Percentiles rank a stretch among this genome's conserved stretches.
phyloP scores from a whole-genome alignment of 2,113 vertebrate species.

The Alectura lathami region DNA sequence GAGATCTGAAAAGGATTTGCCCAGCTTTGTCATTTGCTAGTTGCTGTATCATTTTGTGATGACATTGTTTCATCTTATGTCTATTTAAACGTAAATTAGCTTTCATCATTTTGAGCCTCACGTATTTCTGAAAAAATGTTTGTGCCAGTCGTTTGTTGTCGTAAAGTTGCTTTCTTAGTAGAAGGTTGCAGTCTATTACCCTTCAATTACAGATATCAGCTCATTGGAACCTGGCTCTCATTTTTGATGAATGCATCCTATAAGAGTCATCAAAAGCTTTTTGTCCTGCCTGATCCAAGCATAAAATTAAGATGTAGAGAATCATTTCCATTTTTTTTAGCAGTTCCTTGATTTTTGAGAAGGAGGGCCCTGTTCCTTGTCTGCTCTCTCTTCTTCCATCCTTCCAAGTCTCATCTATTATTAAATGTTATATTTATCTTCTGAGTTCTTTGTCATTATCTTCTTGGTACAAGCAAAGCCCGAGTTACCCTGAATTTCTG shows the following conservation, averaged over 20 bases:
- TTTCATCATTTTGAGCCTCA: not conserved
- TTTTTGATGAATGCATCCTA: not conserved
- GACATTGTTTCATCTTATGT: not conserved
- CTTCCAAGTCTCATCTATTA: not conserved
- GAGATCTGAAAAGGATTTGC: not conserved
- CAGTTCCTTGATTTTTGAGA: not conserved
- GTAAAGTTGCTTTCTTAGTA: not conserved
- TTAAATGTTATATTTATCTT: not conserved
- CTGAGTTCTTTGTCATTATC: not conserved
- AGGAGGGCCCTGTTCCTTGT: not conserved
- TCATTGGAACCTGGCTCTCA: not conserved
- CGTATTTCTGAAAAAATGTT: not conserved
- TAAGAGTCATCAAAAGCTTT: not conserved
- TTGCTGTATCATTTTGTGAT: not conserved
- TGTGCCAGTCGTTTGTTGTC: not conserved
- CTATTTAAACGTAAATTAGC: not conserved
- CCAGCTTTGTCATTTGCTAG: constrained; percentile 12
- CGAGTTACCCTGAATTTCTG: constrained; percentile 7
- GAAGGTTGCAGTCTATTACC: not conserved
- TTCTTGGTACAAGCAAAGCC: not conserved
- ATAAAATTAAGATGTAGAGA: not conserved
- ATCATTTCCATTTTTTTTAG: not conserved
- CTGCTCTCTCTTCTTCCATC: not conserved
- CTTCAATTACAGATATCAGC: not conserved
- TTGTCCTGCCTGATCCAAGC: not conserved